Evolutionary conservation across 1,140 invertebrate genomes (phyloP), one percentile per base, ranked within the genome.

Genomic region (Agrilus planipennis): DNA sequence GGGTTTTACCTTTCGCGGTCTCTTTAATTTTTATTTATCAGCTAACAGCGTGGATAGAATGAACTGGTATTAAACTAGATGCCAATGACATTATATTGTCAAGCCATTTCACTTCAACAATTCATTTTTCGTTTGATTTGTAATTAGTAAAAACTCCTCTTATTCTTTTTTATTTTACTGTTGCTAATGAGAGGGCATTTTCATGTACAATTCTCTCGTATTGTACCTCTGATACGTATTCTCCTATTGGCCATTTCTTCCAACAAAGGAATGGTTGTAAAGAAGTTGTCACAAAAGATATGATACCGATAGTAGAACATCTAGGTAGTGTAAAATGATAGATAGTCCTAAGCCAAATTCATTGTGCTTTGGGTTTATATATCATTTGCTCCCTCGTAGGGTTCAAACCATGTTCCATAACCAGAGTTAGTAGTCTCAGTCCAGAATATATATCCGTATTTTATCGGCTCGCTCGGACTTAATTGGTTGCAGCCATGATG

Each of bases 401-500:
- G 34, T 3, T 36, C 21, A 15, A 36, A 36, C 34, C 34, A 36
- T 12, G 20, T 16, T 5, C 20, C n/a, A 14, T 36, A 36, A 5
- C 34, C 17, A 6, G 14, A 5, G 4, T 25, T 5, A 11, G n/a
- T 38, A 17, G 2, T 2, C 2, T 3, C 36, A 4, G 25, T 28
- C 22, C 36, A 38, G 17, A 38, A 28, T 15, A 27, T 27, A 27
- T 38, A 38, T 14, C 17, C 17, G 18, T 21, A 36, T 2, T 21
- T 3, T 7, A 36, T 36, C 4, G 17, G 17, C 14, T 36, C 22
- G 4, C 34, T 21, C 11, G 7, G 12, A 6, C 20, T 36, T 9
- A 36, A 36, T 16, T 36, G 34, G 18, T 36, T 36, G 21, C 18
- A 21, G 2, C 34, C 40, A 45, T 57, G 58, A 1, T 46, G 39